Conservation (phyloP, 1,140 invertebrate species). For the Drosophila fuyamai region DNA sequence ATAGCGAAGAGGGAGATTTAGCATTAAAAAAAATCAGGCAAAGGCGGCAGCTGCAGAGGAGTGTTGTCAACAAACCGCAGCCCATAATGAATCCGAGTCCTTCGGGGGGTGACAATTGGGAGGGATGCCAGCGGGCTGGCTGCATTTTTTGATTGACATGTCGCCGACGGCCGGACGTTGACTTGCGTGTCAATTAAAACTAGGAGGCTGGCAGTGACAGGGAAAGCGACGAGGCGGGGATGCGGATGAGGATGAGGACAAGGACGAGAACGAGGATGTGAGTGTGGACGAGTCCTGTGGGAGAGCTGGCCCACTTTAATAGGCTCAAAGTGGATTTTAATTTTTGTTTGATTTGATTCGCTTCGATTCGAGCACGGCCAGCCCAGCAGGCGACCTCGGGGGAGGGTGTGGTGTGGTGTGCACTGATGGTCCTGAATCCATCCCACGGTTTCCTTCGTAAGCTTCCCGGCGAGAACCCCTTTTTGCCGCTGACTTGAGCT, state of each 20-base stretch:
- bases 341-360: conserved; percentile 80
- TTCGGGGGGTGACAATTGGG: conserved; percentile 11
- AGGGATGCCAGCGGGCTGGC: conserved; percentile 20
- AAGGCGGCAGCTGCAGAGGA: conserved; percentile 51
- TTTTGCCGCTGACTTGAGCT: conserved; percentile 55
- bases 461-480: conserved; percentile 30
- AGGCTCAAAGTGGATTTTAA: conserved; percentile 84
- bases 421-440: neutral
- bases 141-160: conserved; percentile 79
- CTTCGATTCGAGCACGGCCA: conserved; percentile 60
- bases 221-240: neutral
- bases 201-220: conserved; percentile 57
- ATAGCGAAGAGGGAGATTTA: conserved; percentile 21
- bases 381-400: conserved; percentile 59
- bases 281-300: conserved; percentile 19
- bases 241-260: neutral
- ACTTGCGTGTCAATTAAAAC: conserved; percentile 84
- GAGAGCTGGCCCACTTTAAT: conserved; percentile 75
- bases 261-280: neutral
- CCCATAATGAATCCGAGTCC: conserved; percentile 60
- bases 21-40: conserved; percentile 39
- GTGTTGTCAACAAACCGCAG: conserved; percentile 71
- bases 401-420: conserved; percentile 35
- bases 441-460: conserved; percentile 21
- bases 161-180: conserved; percentile 76